A percentile compares a stretch with the other conserved stretches of the same genome.
These are phyloP conservation scores for Synanthedon tipuliformis DNA, from an alignment of 2,888 invertebrate genomes.

Conservation along the genomic window DNA sequence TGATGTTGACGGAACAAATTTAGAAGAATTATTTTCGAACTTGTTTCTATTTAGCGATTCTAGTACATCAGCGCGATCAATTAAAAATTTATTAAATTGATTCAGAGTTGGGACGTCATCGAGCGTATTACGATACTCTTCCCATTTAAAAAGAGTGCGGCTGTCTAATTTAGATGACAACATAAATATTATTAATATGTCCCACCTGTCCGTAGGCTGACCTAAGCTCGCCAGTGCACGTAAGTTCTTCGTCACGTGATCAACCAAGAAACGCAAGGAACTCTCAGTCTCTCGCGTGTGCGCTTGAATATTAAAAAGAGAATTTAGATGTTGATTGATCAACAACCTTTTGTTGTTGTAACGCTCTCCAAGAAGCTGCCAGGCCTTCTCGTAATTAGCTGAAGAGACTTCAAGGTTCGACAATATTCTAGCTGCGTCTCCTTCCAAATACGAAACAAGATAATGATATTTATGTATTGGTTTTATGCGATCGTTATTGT, in stretches of 20 bases:
- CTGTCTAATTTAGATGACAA: too few relatives aligned
- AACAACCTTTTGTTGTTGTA: slow-evolving; percentile 9
- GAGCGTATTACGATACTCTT: too few relatives aligned
- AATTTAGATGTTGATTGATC: slow-evolving; percentile 11
- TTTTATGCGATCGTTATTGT: slow-evolving; percentile 12
- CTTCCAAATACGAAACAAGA: slow-evolving; percentile 10
- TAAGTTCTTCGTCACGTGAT: slow-evolving; percentile 12
- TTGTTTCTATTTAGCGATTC: too few relatives aligned
- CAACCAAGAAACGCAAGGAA: slow-evolving; percentile 10
- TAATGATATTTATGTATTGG: slow-evolving; percentile 12
- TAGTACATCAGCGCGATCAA: too few relatives aligned
- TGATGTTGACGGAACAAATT: too few relatives aligned
- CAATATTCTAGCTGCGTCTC: slow-evolving; percentile 10
- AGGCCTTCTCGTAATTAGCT: slow-evolving; percentile 7
- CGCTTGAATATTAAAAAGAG: slow-evolving; percentile 8
- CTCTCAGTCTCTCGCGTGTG: slow-evolving; percentile 8
- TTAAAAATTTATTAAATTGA: too few relatives aligned
- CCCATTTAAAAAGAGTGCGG: too few relatives aligned
- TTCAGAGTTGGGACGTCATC: too few relatives aligned
- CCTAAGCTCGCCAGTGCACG: too few relatives aligned
- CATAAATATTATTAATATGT: too few relatives aligned
- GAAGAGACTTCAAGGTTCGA: slow-evolving; percentile 8
- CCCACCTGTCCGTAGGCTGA: too few relatives aligned
- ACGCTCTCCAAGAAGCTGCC: slow-evolving; percentile 6
- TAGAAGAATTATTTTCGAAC: too few relatives aligned